Percentiles rank a stretch among this genome's conserved stretches.
Conservation (phyloP, 2,888 invertebrate species). For the Spodoptera exigua region DNA sequence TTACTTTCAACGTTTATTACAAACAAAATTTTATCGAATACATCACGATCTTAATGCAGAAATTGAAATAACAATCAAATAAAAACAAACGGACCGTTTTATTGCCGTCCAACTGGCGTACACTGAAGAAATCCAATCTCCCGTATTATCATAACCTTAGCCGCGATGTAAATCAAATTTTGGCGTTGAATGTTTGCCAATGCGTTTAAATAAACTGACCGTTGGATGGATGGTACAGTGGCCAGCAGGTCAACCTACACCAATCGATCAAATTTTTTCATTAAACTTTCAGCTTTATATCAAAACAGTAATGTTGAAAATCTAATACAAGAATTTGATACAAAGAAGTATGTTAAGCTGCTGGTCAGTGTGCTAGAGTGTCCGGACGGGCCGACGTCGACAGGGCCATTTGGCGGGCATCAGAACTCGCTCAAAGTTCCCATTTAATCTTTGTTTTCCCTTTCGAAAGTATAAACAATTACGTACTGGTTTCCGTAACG, state of each 20-base stretch:
- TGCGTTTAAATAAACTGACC: slow-evolving; percentile 64
- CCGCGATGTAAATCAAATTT: slow-evolving; percentile 67
- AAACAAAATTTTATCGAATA: slow-evolving; percentile 24
- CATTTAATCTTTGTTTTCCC: slow-evolving; percentile 49
- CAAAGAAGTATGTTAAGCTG: too few species aligned
- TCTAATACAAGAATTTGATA: too few species aligned
- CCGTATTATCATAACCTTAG: slow-evolving; percentile 57
- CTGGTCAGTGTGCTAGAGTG: too few species aligned
- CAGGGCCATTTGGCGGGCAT: slow-evolving; percentile 52
- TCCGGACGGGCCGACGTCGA: slow-evolving; percentile 23
- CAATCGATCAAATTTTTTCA: too few species aligned
- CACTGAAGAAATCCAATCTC: slow-evolving; percentile 41
- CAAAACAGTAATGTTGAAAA: too few species aligned
- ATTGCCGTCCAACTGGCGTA: slow-evolving; percentile 30
- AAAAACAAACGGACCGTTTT: slow-evolving; percentile 38
- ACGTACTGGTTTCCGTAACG: slow-evolving; percentile 32
- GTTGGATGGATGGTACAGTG: slow-evolving; percentile 45
- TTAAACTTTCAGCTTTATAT: too few species aligned
- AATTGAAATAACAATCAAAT: slow-evolving; percentile 48
- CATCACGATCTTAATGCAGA: slow-evolving; percentile 27
- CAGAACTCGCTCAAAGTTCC: slow-evolving; percentile 45
- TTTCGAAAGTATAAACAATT: slow-evolving; percentile 52
- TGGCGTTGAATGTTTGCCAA: slow-evolving; percentile 71
- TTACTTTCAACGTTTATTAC: slow-evolving; percentile 30
- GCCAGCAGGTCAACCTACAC: too few species aligned